phyloP scores from a whole-genome alignment of 1,140 invertebrate genomes.

The Brachionus plicatilis region DNA sequence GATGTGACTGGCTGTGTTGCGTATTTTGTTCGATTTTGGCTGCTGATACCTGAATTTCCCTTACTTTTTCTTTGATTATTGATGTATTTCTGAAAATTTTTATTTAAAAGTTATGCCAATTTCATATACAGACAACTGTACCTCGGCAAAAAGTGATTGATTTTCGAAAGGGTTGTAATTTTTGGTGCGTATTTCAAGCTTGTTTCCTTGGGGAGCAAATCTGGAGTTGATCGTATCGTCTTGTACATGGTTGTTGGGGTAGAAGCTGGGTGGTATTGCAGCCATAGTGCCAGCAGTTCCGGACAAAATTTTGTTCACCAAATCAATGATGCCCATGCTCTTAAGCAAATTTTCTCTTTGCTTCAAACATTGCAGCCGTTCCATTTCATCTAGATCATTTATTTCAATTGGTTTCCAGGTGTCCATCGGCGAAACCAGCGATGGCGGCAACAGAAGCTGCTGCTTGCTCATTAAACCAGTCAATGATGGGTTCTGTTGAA shows the following conservation, averaged over 20 bases:
- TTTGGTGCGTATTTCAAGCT: constrained; percentile 2
- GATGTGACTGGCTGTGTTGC: background rate
- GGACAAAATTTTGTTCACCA: background rate
- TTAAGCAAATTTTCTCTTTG: constrained; percentile 55
- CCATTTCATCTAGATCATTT: constrained; percentile 54
- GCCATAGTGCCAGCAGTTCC: constrained; percentile 24
- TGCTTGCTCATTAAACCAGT: background rate
- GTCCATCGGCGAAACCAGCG: background rate
- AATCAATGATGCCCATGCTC: constrained; percentile 43
- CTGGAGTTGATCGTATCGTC: background rate
- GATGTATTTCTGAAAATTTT: constrained; percentile 24
- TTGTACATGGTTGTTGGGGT: background rate
- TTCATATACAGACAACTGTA: background rate
- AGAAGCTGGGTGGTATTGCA: background rate
- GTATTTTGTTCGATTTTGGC: background rate
- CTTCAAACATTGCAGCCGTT: constrained; percentile 51
- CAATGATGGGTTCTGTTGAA: background rate
- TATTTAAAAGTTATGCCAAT: background rate
- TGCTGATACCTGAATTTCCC: background rate
- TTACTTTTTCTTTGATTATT: constrained; percentile 4
- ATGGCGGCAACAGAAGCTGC: background rate
- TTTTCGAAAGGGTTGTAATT: constrained; percentile 29
- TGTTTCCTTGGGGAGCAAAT: background rate
- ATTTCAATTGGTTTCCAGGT: constrained; percentile 44
- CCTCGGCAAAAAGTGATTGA: constrained; percentile 1